Conservation (phyloP, 2,888 invertebrate species). For the Agrotis ipsilon region DNA sequence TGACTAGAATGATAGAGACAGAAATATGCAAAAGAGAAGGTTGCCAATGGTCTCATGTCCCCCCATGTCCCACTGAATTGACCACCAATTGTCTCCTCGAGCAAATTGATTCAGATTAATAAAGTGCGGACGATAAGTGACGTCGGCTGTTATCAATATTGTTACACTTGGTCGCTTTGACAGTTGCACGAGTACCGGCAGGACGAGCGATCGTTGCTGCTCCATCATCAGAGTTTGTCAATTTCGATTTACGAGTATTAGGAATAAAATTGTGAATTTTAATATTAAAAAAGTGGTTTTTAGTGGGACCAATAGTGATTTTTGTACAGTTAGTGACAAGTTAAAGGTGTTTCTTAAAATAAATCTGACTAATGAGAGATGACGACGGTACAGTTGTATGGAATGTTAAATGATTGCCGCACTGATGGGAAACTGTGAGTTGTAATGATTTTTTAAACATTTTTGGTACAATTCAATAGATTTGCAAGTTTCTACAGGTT, state of each 20-base stretch:
- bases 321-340: conserved; percentile 66
- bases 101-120: conserved; percentile 89
- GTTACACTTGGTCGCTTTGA: conserved; percentile 80
- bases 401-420: conserved; percentile 80
- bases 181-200: conserved; percentile 81
- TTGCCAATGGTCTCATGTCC: conserved; percentile 21
- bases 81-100: conserved; percentile 83
- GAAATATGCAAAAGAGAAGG: background rate
- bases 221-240: conserved; percentile 36
- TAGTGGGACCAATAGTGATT: conserved; percentile 50
- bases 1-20: conserved; percentile 16
- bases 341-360: conserved; percentile 70
- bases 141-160: conserved; percentile 86
- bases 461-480: background rate
- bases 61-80: conserved; percentile 54
- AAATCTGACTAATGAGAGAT: conserved; percentile 84
- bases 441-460: background rate
- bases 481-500: conserved; percentile 3
- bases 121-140: conserved; percentile 86
- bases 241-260: background rate
- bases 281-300: background rate
- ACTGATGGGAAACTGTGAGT: conserved; percentile 90
- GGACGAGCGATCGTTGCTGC: conserved; percentile 68
- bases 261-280: conserved; percentile 1
- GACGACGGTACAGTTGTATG: conserved; percentile 77